A percentile compares a stretch with the other conserved stretches of the same genome.
phyloP scores from a whole-genome alignment of 1,140 invertebrate genomes.

The Ceratosolen fusciceps region DNA sequence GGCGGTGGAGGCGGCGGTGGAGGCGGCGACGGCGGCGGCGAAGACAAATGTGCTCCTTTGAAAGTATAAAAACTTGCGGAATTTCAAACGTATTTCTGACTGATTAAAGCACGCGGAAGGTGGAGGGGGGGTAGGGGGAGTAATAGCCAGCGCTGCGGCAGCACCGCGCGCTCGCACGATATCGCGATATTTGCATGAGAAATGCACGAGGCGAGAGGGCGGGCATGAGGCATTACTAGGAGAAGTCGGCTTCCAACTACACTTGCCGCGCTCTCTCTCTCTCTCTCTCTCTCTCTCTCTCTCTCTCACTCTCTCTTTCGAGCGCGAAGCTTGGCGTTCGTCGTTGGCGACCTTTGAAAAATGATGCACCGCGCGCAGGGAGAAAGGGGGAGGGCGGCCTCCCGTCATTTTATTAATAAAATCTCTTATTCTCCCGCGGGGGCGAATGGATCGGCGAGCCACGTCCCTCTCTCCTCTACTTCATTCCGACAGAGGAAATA shows the following conservation, averaged over 20 bases:
- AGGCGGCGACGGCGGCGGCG: no score
- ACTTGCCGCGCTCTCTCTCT: slow-evolving; percentile 39
- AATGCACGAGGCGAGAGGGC: slow-evolving; percentile 45
- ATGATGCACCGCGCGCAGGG: slow-evolving; percentile 64
- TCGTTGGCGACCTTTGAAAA: slow-evolving; percentile 67
- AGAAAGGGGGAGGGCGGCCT: slow-evolving; percentile 45
- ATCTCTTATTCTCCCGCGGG: not conserved
- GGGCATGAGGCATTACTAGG: slow-evolving; percentile 52
- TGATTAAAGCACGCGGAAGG: slow-evolving; percentile 39
- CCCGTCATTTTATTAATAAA: slow-evolving; percentile 39
- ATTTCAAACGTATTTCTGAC: slow-evolving; percentile 38
- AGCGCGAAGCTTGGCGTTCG: slow-evolving; percentile 59
- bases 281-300: not conserved
- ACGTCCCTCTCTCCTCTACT: not conserved
- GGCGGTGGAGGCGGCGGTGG: not conserved
- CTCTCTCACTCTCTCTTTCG: not conserved
- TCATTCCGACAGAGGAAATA: not conserved
- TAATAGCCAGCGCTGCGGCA: slow-evolving; percentile 32
- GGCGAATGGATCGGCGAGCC: not conserved
- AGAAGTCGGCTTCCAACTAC: slow-evolving; percentile 39
- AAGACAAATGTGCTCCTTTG: slow-evolving; percentile 38
- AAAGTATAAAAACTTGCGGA: slow-evolving; percentile 40
- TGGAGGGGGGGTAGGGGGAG: no score
- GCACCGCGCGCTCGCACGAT: slow-evolving; percentile 43
- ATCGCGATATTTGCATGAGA: slow-evolving; percentile 55